Evolutionary conservation across 2,888 invertebrate species (phyloP).

Genomic region (Drosophila trichaetosa): DNA sequence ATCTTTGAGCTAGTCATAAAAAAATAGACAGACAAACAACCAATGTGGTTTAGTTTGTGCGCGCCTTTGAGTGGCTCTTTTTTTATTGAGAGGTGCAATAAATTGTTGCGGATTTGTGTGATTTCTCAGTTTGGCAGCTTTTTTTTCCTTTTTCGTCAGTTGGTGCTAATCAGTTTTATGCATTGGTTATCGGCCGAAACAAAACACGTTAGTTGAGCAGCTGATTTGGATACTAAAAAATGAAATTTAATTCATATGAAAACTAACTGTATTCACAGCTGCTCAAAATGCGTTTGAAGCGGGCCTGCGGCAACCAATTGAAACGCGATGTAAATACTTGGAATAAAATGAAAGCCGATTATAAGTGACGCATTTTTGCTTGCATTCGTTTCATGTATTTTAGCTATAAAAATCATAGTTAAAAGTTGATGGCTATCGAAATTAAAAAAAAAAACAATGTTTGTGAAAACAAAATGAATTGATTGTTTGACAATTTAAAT

Average conservation of each 20-base stretch:
- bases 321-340: not conserved
- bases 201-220: slow-evolving; percentile 6
- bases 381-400: not conserved
- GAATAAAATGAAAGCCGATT: not conserved
- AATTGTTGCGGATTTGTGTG: slow-evolving; percentile 46
- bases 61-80: slow-evolving; percentile 21
- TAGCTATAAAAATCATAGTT: not conserved
- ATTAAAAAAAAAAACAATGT: not conserved
- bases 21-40: slow-evolving; percentile 9
- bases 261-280: slow-evolving; percentile 14
- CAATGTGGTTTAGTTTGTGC: slow-evolving; percentile 27
- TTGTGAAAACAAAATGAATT: slow-evolving; percentile 5
- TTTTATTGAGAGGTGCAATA: slow-evolving; percentile 44
- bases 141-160: slow-evolving; percentile 12
- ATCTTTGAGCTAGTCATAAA: slow-evolving; percentile 43
- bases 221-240: slow-evolving; percentile 27
- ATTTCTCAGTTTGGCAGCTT: slow-evolving; percentile 26
- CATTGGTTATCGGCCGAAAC: slow-evolving; percentile 32
- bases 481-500: not conserved
- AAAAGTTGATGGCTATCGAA: slow-evolving; percentile 1
- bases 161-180: slow-evolving; percentile 45
- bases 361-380: not conserved
- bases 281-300: slow-evolving; percentile 32
- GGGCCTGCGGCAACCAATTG: slow-evolving; percentile 12
- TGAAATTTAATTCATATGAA: slow-evolving; percentile 12